Conservation (phyloP, 23 tunicate species). For the Trididemnum miniatum region DNA sequence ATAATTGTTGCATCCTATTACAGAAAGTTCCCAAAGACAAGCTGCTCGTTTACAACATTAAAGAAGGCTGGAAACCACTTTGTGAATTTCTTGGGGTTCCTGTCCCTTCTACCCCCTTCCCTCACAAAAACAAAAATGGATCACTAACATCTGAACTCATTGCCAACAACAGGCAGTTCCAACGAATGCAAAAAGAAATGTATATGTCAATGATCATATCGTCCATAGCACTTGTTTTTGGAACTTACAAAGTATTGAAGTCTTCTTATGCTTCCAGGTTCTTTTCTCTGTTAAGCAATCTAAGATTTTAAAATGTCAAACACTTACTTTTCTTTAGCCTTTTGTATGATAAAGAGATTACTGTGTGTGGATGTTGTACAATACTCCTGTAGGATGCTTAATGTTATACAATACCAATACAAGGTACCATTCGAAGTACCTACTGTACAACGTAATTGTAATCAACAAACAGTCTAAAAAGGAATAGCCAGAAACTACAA, state of each 20-base stretch:
- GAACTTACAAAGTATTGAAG: background rate
- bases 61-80: slow-evolving; percentile 28
- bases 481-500: too few relatives aligned
- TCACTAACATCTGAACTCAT: background rate
- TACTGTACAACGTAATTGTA: too few relatives aligned
- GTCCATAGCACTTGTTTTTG: background rate
- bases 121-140: slow-evolving; percentile 14
- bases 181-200: slow-evolving; percentile 25
- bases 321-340: too few relatives aligned
- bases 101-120: background rate
- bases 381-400: too few relatives aligned
- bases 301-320: too few relatives aligned
- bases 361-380: too few relatives aligned
- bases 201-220: background rate
- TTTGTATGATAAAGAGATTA: too few relatives aligned
- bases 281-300: background rate
- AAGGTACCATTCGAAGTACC: too few relatives aligned
- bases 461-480: too few relatives aligned
- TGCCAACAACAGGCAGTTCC: background rate
- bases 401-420: too few relatives aligned
- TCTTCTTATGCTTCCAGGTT: background rate
- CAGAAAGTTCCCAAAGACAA: slow-evolving; percentile 19
- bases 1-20: too few relatives aligned
- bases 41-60: slow-evolving; percentile 8
- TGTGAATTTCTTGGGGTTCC: slow-evolving; percentile 10